Percentiles rank a stretch among this genome's conserved stretches.
Conservation (phyloP, 2,797 vertebrate species). For the Garrulus glandarius region DNA sequence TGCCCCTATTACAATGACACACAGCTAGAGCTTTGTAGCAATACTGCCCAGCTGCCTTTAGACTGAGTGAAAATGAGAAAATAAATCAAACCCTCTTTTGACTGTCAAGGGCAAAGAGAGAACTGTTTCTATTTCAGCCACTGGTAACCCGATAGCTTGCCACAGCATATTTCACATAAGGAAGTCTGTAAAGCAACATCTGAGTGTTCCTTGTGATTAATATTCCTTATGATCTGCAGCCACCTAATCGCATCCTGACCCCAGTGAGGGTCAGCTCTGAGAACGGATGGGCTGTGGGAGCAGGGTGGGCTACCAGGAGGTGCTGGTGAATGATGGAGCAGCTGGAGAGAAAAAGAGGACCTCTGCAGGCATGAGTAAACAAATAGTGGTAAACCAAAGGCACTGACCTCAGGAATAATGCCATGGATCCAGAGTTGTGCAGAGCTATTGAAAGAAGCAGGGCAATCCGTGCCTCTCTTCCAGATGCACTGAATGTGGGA, state of each 20-base stretch:
- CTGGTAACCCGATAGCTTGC: conserved; percentile 32
- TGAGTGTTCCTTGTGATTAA: conserved; percentile 46
- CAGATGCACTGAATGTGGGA: background rate
- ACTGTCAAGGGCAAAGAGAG: conserved; percentile 46
- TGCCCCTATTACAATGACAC: conserved; percentile 40
- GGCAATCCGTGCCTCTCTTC: background rate
- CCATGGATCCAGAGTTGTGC: background rate
- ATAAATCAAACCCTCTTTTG: conserved; percentile 58
- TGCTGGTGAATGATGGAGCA: conserved; percentile 9
- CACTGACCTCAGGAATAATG: background rate
- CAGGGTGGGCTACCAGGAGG: conserved; percentile 46
- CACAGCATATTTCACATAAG: conserved; percentile 45
- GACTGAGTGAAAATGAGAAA: conserved; percentile 58
- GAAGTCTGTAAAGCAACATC: conserved; percentile 45
- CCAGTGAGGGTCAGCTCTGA: conserved; percentile 7
- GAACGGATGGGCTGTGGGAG: conserved; percentile 16
- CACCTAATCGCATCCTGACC: conserved; percentile 41
- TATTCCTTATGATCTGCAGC: conserved; percentile 47
- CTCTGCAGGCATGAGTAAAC: conserved; percentile 18
- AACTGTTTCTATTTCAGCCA: conserved; percentile 54
- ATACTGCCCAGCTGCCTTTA: conserved; percentile 50
- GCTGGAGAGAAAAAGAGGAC: conserved; percentile 15
- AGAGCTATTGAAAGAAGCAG: background rate
- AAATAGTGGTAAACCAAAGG: conserved; percentile 27
- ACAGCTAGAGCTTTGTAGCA: conserved; percentile 39